Conservation (phyloP, 2,888 invertebrate species). For the Crioceris asparagi region DNA sequence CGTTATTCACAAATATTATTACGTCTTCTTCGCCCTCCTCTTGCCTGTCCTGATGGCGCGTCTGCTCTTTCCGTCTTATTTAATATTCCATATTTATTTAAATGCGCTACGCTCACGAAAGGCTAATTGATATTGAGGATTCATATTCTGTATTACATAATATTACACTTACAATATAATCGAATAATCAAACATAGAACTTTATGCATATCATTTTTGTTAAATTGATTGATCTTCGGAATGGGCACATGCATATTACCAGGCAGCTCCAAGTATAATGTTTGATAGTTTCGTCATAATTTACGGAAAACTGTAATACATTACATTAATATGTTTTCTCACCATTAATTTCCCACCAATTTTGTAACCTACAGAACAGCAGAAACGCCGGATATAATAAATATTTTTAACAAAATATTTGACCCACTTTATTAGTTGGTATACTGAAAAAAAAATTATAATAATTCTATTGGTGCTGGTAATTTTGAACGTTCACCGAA, state of each 20-base stretch:
- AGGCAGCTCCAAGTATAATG: not conserved
- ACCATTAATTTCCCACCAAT: no score
- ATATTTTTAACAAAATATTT: no score
- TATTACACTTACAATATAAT: not conserved
- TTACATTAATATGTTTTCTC: no score
- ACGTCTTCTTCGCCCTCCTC: constrained; percentile 19
- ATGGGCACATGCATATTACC: no score
- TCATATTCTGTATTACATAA: constrained; percentile 1
- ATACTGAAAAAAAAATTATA: no score
- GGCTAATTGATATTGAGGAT: constrained; percentile 1
- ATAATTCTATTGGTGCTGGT: no score
- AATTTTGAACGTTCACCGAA: no score
- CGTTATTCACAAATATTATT: constrained; percentile 27
- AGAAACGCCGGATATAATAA: no score
- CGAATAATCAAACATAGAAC: not conserved
- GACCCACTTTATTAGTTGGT: no score
- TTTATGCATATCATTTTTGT: not conserved
- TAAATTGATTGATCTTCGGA: not conserved
- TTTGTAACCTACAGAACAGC: no score
- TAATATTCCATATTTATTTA: constrained; percentile 30
- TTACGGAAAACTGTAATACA: no score
- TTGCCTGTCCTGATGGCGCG: constrained; percentile 10
- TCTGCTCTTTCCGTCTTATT: constrained; percentile 23
- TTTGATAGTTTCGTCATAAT: no score
- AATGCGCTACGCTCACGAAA: constrained; percentile 19